These are phyloP conservation scores for Bedellia somnulentella DNA, from an alignment of 2,888 invertebrate genomes.

Conservation along the genomic window DNA sequence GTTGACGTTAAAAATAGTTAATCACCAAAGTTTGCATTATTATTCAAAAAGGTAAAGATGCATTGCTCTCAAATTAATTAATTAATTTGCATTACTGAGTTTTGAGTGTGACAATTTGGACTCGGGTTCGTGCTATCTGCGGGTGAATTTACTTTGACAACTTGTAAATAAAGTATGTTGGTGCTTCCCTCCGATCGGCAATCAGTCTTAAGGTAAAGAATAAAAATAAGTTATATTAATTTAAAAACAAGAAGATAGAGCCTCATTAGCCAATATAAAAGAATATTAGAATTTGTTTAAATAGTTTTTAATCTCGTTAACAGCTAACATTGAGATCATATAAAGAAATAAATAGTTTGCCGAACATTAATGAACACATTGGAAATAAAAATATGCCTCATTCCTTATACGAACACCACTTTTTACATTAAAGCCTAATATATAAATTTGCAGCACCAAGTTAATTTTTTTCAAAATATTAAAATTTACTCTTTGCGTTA, in stretches of 20 bases:
- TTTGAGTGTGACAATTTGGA: too few species aligned
- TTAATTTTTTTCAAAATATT: slow-evolving; percentile 49
- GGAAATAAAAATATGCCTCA: slow-evolving; percentile 52
- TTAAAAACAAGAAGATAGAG: slow-evolving; percentile 32
- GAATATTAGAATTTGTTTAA: slow-evolving; percentile 29
- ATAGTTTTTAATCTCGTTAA: slow-evolving; percentile 44
- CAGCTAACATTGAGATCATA: slow-evolving; percentile 60
- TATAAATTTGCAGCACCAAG: slow-evolving; percentile 62
- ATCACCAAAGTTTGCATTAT: too few species aligned
- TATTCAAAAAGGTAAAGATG: too few species aligned
- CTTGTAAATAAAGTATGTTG: slow-evolving; percentile 23
- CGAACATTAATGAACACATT: slow-evolving; percentile 55
- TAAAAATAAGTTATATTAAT: slow-evolving; percentile 38
- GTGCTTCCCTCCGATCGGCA: slow-evolving; percentile 37
- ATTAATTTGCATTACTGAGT: too few species aligned
- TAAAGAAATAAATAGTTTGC: slow-evolving; percentile 55
- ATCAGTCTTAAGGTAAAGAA: slow-evolving; percentile 48
- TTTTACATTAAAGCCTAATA: slow-evolving; percentile 59
- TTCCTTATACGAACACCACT: slow-evolving; percentile 54
- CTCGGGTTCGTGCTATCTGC: slow-evolving; percentile 23
- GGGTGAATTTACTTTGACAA: slow-evolving; percentile 22
- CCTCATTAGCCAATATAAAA: slow-evolving; percentile 54
- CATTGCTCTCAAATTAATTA: too few species aligned
- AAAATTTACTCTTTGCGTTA: slow-evolving; percentile 58
- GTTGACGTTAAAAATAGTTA: too few species aligned